These are phyloP conservation scores for Pantelozetes paolii DNA, from an alignment of 2,888 invertebrate genomes.

Conservation along the genomic window DNA sequence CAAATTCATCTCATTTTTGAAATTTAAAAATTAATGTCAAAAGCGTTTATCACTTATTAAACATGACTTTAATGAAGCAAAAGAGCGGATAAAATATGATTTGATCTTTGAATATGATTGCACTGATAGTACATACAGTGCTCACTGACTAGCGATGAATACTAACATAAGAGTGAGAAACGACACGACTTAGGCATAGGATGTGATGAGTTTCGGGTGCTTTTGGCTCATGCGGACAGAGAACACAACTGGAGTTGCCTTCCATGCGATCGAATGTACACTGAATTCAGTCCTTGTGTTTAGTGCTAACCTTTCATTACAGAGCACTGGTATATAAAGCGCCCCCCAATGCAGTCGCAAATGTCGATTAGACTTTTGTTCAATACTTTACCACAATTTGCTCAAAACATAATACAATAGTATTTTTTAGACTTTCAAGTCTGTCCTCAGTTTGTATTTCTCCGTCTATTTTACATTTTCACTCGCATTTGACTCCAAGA, in stretches of 20 bases:
- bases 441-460: not conserved
- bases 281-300: conserved; percentile 6
- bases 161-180: not conserved
- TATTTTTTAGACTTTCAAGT: not conserved
- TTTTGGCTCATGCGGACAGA: conserved; percentile 30
- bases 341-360: not conserved
- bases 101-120: not conserved
- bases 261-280: conserved; percentile 23
- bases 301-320: not conserved
- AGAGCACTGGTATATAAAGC: conserved; percentile 2
- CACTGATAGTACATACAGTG: conserved; percentile 15
- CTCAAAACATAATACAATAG: conserved; percentile 10
- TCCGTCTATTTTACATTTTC: not conserved
- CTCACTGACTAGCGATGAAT: conserved; percentile 14
- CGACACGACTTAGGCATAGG: conserved; percentile 21
- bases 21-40: not conserved
- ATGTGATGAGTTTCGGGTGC: conserved; percentile 25
- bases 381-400: conserved; percentile 15
- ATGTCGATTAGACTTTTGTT: conserved; percentile 18
- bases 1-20: not conserved
- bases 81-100: not conserved
- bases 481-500: not conserved
- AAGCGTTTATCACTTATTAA: not conserved
- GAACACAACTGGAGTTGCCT: conserved; percentile 9
- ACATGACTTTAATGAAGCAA: not conserved